Conservation (phyloP, 2,797 vertebrate species). For the Gymnothorax javanicus region DNA sequence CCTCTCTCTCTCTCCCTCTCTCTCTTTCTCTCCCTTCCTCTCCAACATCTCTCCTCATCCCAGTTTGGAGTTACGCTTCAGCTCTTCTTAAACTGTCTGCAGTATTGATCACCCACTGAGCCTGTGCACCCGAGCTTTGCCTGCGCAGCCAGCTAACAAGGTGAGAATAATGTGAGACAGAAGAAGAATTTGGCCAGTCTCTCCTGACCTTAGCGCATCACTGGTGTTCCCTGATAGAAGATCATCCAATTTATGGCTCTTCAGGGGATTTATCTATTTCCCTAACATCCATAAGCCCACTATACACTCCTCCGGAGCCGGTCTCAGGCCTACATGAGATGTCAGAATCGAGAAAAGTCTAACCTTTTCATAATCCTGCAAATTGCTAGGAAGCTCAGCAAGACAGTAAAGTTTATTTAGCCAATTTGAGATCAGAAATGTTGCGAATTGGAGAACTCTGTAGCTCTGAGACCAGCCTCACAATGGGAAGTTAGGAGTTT, state of each 20-base stretch:
- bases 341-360: constrained; percentile 32
- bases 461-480: neutral
- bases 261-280: constrained; percentile 41
- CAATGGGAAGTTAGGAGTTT: neutral
- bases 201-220: constrained; percentile 54
- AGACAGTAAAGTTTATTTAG: constrained; percentile 35
- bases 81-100: constrained; percentile 51
- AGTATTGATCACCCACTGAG: constrained; percentile 59
- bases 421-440: constrained; percentile 32
- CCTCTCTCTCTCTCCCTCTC: neutral
- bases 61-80: constrained; percentile 51
- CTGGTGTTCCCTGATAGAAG: constrained; percentile 62
- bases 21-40: too few species aligned
- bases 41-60: constrained; percentile 4
- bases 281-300: neutral
- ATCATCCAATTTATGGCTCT: constrained; percentile 62
- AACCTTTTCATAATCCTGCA: constrained; percentile 40
- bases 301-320: constrained; percentile 14
- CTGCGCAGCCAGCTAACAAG: constrained; percentile 67
- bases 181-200: constrained; percentile 48
- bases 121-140: constrained; percentile 52
- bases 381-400: constrained; percentile 20
- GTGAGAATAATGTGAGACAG: constrained; percentile 65
- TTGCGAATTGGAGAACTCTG: neutral
- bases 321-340: constrained; percentile 19